Percentiles rank a stretch among this genome's conserved stretches.
These are phyloP conservation scores for Pangasianodon hypophthalmus DNA, from an alignment of 2,113 vertebrate species.

Conservation along the genomic window DNA sequence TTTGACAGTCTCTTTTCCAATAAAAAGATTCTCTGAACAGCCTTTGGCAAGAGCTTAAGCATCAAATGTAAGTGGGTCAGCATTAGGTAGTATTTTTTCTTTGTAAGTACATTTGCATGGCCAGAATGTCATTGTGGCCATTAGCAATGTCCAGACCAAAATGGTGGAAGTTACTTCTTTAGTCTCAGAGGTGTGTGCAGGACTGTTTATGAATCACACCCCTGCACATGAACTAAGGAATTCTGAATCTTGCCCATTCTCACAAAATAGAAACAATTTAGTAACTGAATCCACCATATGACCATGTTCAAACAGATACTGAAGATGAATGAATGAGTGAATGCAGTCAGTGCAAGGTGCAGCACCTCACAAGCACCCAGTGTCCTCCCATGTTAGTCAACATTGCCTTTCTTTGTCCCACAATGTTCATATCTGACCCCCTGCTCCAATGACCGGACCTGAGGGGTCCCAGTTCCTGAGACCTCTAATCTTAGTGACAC, in stretches of 20 bases:
- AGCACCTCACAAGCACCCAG: not conserved
- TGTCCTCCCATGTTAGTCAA: not conserved
- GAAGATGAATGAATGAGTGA: not conserved
- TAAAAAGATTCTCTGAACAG: slow-evolving; percentile 40
- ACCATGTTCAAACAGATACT: not conserved
- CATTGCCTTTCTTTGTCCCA: not conserved
- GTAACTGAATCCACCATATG: not conserved
- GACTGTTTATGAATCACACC: not conserved
- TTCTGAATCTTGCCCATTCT: not conserved
- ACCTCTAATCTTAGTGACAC: not conserved
- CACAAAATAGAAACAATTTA: not conserved
- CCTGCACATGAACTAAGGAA: not conserved
- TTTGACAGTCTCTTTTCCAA: slow-evolving; percentile 30
- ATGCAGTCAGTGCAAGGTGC: not conserved
- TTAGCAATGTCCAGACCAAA: not conserved
- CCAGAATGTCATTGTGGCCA: not conserved
- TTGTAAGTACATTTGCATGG: slow-evolving; percentile 7
- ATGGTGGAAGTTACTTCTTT: not conserved
- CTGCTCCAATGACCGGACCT: not conserved
- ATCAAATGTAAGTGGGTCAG: slow-evolving; percentile 44
- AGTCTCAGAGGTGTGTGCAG: not conserved
- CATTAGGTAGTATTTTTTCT: slow-evolving; percentile 13
- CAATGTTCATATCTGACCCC: not conserved
- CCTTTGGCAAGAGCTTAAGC: slow-evolving; percentile 40
- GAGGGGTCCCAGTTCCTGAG: not conserved